Base-by-base conservation (phyloP, 2,888 invertebrate species). In the Pheosia gnoma region DNA sequence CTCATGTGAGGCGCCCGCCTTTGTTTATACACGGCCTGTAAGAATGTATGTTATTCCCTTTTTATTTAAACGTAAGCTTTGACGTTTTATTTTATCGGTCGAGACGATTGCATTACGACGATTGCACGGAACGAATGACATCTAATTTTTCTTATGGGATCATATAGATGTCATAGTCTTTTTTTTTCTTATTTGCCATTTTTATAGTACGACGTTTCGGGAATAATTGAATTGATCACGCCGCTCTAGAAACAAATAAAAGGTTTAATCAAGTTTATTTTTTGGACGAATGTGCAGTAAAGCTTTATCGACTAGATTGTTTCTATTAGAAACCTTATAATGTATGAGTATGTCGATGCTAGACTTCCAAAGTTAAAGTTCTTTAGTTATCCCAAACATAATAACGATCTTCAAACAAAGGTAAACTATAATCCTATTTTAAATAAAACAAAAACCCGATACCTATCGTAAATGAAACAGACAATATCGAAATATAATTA, bases 61-160 rank as follows among this genome's bases (percentile, higher is more conserved):
- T 77, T 76, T 77, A 77, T 77, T 73, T 75, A 71, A 78, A 78
- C 74, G 65, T 70, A 63, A 57, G 59, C 66, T 70, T 73, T 75
- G 75, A 77, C 69, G 68, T 72, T 75, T 73, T 67, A 74, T 75
- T 78, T 74, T 70, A 77, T 73, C 51, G 74, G 62, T 54, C 60
- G 62, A 47, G 61, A 73, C 67, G 68, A 75, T 76, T 77, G 71
- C 74, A 74, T 75, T 73, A 70, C 70, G 67, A 61, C 70, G 69
- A 75, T 75, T 70, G 74, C 69, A 75, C 66, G 65, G 54, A 57
- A 13, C 47, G 55, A 66, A 77, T 72, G 72, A 71, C 75, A 72
- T 76, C 67, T 72, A 68, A 69, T 76, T 76, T 76, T 58, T 74
- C 74, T 75, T 75, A 72, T 75, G 67, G 63, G 66, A 72, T 76